Conservation (phyloP, 2,888 invertebrate species). For the Agrotis exclamationis region DNA sequence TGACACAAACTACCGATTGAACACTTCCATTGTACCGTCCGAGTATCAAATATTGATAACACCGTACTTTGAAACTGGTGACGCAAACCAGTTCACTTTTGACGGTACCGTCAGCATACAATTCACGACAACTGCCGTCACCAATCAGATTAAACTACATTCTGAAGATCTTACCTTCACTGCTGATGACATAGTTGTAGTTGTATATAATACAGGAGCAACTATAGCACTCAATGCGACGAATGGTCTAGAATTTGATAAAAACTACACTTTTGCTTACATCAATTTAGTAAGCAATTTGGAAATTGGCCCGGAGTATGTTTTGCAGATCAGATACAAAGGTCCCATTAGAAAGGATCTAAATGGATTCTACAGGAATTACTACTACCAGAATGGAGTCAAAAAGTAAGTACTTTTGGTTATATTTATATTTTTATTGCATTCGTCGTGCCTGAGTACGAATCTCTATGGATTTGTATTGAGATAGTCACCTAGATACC, state of each 20-base stretch:
- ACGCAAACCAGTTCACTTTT: slow-evolving; percentile 84
- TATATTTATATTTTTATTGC: no score
- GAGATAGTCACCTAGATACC: no score
- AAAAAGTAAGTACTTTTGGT: slow-evolving; percentile 86
- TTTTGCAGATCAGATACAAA: slow-evolving; percentile 87
- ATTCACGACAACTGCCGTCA: slow-evolving; percentile 72
- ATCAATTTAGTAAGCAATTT: slow-evolving; percentile 84
- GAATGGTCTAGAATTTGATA: slow-evolving; percentile 78
- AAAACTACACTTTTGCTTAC: slow-evolving; percentile 85
- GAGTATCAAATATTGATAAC: slow-evolving; percentile 89
- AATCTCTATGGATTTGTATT: no score
- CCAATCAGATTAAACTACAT: slow-evolving; percentile 84
- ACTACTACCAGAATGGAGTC: slow-evolving; percentile 87
- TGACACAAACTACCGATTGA: slow-evolving; percentile 83
- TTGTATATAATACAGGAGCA: slow-evolving; percentile 57
- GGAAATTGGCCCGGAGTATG: slow-evolving; percentile 79
- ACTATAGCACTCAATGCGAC: slow-evolving; percentile 66
- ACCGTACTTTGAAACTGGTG: slow-evolving; percentile 87
- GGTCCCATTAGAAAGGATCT: slow-evolving; percentile 91
- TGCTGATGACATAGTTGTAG: slow-evolving; percentile 71
- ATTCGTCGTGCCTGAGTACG: no score
- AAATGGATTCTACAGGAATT: slow-evolving; percentile 92
- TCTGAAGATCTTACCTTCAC: slow-evolving; percentile 80
- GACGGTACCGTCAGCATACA: slow-evolving; percentile 86
- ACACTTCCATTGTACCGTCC: slow-evolving; percentile 85